Percentiles rank a stretch among this genome's conserved stretches.
Evolutionary conservation across 2,113 vertebrate genomes (phyloP).

Genomic region (Guaruba guarouba): DNA sequence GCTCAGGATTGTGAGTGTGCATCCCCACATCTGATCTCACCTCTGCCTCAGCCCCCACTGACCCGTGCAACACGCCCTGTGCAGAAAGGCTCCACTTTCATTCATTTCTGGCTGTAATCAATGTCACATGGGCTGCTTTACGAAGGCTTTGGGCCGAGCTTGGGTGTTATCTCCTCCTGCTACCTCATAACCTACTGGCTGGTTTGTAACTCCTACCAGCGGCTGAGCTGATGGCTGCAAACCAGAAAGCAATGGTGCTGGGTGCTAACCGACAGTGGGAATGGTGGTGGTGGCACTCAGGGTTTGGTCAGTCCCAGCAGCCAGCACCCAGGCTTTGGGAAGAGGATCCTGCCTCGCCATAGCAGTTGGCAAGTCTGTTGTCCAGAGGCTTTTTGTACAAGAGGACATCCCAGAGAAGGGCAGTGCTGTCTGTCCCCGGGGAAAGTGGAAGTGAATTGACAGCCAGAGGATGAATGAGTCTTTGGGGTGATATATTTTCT

Average conservation of each 20-base stretch:
- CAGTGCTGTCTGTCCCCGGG: background rate
- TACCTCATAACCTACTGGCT: fast-evolving
- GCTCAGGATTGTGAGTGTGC: background rate
- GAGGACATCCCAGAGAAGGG: background rate
- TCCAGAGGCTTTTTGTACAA: fast-evolving
- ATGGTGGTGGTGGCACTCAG: background rate
- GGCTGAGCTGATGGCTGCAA: background rate
- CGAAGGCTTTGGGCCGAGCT: background rate
- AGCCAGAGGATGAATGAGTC: background rate
- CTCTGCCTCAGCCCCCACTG: background rate
- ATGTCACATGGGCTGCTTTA: background rate
- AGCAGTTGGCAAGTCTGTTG: background rate
- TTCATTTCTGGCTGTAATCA: fast-evolving
- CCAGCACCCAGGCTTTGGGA: fast-evolving
- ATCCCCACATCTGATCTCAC: background rate
- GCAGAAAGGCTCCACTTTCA: background rate
- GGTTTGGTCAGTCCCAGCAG: background rate
- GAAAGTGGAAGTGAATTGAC: background rate
- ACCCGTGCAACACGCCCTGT: fast-evolving
- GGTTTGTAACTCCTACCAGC: background rate
- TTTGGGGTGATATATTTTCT: background rate
- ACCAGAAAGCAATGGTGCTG: fast-evolving
- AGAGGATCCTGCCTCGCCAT: background rate
- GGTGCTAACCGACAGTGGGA: background rate
- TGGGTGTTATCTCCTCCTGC: background rate